These are phyloP conservation scores for Trissolcus brochymenae DNA, from an alignment of 2,888 invertebrate genomes.

Conservation along the genomic window DNA sequence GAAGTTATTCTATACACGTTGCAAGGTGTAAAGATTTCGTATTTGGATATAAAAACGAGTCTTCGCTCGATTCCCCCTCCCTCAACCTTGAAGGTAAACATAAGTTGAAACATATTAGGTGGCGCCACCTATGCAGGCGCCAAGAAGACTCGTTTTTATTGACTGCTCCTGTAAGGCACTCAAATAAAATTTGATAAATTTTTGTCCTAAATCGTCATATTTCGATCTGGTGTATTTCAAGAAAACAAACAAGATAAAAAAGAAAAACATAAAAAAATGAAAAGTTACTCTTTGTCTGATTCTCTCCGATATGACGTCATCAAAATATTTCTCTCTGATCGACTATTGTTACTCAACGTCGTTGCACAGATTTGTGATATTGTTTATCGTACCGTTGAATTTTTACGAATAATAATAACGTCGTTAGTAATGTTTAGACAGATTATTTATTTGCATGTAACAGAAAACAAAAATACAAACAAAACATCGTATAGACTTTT, in stretches of 20 bases:
- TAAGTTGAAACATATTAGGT: conserved; percentile 53
- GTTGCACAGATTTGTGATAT: conserved; percentile 60
- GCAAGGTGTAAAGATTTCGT: conserved; percentile 50
- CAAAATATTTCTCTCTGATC: conserved; percentile 56
- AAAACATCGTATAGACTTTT: conserved; percentile 47
- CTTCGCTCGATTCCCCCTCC: conserved; percentile 7
- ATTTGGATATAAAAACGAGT: conserved; percentile 51
- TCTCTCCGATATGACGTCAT: conserved; percentile 54
- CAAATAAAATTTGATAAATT: conserved; percentile 51
- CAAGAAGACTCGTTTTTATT: conserved; percentile 54
- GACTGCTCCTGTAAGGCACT: conserved; percentile 48
- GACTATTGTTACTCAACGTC: conserved; percentile 59
- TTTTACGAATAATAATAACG: conserved; percentile 49
- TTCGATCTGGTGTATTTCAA: conserved; percentile 42
- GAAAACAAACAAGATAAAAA: conserved; percentile 10
- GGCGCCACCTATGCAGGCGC: conserved; percentile 24
- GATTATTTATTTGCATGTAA: conserved; percentile 54
- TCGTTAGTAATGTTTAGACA: conserved; percentile 49
- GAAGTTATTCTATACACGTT: conserved; percentile 48
- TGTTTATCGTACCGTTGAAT: conserved; percentile 59
- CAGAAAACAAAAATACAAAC: conserved; percentile 2
- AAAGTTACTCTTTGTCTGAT: conserved; percentile 54
- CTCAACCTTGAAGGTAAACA: conserved; percentile 29
- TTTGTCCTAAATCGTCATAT: conserved; percentile 49
- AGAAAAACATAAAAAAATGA: conserved; percentile 26